Conservation (phyloP, 2,888 invertebrate genomes). For the Orthosia cruda region DNA sequence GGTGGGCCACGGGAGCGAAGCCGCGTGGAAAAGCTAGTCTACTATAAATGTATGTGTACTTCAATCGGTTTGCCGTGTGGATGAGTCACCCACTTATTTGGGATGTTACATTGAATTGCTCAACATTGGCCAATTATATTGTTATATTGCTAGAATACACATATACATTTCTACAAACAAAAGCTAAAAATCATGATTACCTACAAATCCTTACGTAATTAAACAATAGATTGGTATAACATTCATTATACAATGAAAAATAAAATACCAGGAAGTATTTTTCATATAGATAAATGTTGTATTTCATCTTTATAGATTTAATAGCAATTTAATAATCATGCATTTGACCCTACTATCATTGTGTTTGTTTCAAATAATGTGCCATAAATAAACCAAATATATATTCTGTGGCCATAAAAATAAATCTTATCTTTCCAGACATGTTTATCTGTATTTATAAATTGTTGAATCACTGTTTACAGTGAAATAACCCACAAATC, state of each 20-base stretch:
- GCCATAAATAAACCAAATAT: too few species aligned
- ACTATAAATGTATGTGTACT: conserved; percentile 1
- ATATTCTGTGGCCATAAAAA: background rate
- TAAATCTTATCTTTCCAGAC: conserved; percentile 17
- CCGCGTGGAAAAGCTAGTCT: too few species aligned
- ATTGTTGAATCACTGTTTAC: background rate
- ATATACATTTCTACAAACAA: conserved; percentile 3
- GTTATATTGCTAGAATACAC: conserved; percentile 7
- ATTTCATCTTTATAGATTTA: background rate
- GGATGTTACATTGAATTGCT: conserved; percentile 38
- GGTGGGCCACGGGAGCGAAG: too few species aligned
- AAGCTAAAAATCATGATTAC: conserved; percentile 5
- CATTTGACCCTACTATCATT: conserved; percentile 13
- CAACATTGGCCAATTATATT: conserved; percentile 38
- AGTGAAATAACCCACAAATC: background rate
- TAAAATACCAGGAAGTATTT: conserved; percentile 9
- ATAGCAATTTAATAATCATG: background rate
- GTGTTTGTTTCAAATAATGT: conserved; percentile 5
- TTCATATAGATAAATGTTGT: background rate
- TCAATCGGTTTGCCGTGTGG: background rate
- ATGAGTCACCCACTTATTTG: conserved; percentile 38
- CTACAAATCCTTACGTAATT: background rate
- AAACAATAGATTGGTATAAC: background rate
- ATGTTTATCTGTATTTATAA: background rate
- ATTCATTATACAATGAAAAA: background rate